phyloP scores from a whole-genome alignment of 2,888 invertebrate genomes.

The Linyphia triangularis region DNA sequence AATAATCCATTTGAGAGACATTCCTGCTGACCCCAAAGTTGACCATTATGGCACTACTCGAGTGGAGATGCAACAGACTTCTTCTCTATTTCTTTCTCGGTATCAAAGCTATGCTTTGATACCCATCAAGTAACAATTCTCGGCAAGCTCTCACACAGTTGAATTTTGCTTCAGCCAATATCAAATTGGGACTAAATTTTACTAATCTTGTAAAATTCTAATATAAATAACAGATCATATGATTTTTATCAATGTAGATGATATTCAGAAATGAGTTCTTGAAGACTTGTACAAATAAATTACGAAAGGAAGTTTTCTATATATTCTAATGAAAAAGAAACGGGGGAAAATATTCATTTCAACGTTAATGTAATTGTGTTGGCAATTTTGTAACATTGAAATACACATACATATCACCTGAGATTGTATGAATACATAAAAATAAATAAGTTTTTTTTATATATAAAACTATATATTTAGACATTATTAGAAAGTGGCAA shows the following conservation, averaged over 20 bases:
- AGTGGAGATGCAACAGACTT: background rate
- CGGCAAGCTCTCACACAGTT: background rate
- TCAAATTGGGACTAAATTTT: background rate
- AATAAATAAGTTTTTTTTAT: too few relatives aligned
- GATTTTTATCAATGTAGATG: background rate
- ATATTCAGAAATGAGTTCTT: background rate
- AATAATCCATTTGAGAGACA: slow-evolving; percentile 36
- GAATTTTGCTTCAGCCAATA: background rate
- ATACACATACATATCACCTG: too few relatives aligned
- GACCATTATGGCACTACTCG: slow-evolving; percentile 67
- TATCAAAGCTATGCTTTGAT: background rate
- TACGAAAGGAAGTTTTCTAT: background rate
- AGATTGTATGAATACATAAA: too few relatives aligned
- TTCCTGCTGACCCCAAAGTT: slow-evolving; percentile 39
- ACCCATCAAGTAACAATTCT: background rate
- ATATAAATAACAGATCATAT: background rate
- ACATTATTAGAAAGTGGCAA: too few relatives aligned
- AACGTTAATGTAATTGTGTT: too few relatives aligned
- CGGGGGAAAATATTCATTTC: too few relatives aligned
- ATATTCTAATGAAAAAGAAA: background rate
- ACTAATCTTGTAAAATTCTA: background rate
- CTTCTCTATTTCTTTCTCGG: slow-evolving; percentile 12
- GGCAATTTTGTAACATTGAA: too few relatives aligned
- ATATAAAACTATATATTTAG: too few relatives aligned
- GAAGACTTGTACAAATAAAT: background rate